phyloP scores from a whole-genome alignment of 2,888 invertebrate species.

The Oscheius sp. region DNA sequence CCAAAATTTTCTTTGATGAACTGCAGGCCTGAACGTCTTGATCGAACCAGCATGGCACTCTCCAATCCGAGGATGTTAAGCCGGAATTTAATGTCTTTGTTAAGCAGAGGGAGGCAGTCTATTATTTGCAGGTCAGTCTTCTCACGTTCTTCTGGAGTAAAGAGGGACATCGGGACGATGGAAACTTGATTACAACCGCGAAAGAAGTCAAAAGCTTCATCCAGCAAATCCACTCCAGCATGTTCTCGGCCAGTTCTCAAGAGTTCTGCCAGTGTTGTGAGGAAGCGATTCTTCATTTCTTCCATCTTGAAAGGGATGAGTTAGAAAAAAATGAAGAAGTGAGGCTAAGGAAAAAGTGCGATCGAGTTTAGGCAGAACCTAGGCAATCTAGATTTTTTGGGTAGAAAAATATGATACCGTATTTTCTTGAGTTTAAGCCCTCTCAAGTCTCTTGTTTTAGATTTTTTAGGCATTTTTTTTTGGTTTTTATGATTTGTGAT shows the following conservation, averaged over 20 bases:
- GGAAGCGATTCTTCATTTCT: not conserved
- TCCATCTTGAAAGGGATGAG: not conserved
- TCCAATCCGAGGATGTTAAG: conserved; percentile 2
- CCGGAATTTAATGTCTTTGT: not conserved
- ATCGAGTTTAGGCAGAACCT: no score
- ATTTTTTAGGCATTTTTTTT: no score
- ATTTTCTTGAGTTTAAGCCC: no score
- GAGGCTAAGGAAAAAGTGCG: no score
- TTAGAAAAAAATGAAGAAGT: not conserved
- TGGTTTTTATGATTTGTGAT: no score
- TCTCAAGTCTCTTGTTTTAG: no score
- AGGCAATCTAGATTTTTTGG: no score
- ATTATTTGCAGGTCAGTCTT: not conserved
- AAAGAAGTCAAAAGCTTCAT: not conserved
- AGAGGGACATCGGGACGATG: not conserved
- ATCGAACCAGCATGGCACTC: not conserved
- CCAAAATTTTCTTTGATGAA: conserved; percentile 11
- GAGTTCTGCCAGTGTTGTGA: not conserved
- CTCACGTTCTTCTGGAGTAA: not conserved
- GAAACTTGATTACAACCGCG: not conserved
- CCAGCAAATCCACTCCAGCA: not conserved
- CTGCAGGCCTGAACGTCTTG: conserved; percentile 4
- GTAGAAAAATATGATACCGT: no score
- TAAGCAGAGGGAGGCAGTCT: not conserved
- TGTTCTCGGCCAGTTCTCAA: not conserved